Percentiles rank a stretch among this genome's conserved stretches.
Conservation (phyloP, 2,113 vertebrate genomes). For the Tinamus guttatus region DNA sequence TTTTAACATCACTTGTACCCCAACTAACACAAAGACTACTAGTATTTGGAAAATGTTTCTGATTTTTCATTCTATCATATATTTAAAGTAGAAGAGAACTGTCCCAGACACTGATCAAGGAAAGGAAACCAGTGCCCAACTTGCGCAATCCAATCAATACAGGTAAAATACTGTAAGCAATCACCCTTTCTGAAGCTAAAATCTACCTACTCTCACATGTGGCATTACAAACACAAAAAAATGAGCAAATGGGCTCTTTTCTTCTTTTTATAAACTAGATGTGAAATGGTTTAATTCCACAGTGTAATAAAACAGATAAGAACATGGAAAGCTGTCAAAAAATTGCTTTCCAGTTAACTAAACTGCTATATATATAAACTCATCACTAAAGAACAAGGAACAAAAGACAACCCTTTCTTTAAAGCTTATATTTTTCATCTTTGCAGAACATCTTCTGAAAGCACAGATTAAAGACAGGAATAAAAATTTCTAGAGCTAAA, state of each 20-base stretch:
- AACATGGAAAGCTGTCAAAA: neutral
- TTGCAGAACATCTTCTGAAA: neutral
- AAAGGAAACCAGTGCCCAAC: neutral
- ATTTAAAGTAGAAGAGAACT: neutral
- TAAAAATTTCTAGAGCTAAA: neutral
- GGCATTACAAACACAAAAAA: neutral
- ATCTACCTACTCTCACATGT: neutral
- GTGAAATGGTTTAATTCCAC: neutral
- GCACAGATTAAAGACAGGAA: neutral
- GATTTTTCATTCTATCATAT: neutral
- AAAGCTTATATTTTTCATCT: neutral
- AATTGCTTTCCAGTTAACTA: neutral
- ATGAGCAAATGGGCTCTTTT: neutral
- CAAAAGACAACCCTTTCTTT: constrained; percentile 15
- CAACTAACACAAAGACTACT: neutral
- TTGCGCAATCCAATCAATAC: neutral
- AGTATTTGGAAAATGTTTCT: neutral
- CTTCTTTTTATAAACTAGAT: neutral
- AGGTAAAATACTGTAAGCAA: neutral
- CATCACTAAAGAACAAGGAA: neutral
- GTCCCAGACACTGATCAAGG: neutral
- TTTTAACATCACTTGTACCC: neutral
- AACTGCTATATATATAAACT: constrained; percentile 30
- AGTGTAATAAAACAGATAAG: neutral
- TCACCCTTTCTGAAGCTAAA: neutral